phyloP scores from a whole-genome alignment of 2,888 invertebrate species.

The Cantharis rustica region DNA sequence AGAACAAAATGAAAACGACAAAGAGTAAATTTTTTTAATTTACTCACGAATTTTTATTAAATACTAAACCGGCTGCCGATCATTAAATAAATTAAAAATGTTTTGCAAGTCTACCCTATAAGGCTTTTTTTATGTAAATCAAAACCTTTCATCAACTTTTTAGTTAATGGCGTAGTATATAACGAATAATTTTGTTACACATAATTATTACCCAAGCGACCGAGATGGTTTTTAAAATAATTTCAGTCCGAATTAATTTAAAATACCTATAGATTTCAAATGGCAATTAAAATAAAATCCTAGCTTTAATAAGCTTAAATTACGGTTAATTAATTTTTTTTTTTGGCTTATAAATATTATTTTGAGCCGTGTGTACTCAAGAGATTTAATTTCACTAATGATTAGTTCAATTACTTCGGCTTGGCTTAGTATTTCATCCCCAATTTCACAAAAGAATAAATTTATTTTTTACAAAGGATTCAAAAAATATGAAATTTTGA shows the following conservation, averaged over 20 bases:
- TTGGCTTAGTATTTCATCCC: not conserved
- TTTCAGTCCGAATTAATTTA: not conserved
- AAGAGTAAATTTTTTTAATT: not conserved
- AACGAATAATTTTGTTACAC: not conserved
- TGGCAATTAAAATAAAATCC: not conserved
- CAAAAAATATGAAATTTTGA: not conserved
- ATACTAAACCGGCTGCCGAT: not conserved
- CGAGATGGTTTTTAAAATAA: not conserved
- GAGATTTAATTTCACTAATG: not conserved
- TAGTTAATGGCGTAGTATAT: not conserved
- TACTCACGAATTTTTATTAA: not conserved
- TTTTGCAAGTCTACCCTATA: not conserved
- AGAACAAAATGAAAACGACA: not conserved
- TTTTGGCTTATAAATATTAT: not conserved
- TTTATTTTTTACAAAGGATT: no score
- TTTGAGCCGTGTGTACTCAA: not conserved
- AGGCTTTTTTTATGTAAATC: not conserved
- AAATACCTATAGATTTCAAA: not conserved
- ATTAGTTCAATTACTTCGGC: not conserved
- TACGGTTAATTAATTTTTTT: not conserved
- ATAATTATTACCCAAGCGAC: not conserved
- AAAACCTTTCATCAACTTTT: not conserved
- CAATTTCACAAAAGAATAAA: not conserved
- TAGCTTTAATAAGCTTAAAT: not conserved
- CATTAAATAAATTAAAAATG: not conserved